phyloP scores from a whole-genome alignment of 2,888 invertebrate genomes.

The Meiosimyza decipiens region DNA sequence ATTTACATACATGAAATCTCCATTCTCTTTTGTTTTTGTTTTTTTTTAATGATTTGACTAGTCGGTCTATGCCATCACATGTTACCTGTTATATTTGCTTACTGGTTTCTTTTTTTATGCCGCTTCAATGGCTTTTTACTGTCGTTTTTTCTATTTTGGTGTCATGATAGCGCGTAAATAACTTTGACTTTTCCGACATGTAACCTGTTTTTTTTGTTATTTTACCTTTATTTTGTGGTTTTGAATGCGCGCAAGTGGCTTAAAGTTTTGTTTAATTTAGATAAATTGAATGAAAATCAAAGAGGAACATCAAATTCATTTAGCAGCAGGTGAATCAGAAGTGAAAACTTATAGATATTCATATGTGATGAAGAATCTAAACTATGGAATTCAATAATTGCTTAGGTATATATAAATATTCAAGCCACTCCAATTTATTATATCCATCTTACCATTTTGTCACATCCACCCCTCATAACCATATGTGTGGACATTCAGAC shows the following conservation, averaged over 20 bases:
- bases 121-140: neutral
- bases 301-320: neutral
- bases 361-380: no score
- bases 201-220: neutral
- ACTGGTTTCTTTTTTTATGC: neutral
- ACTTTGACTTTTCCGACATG: neutral
- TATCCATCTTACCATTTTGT: no score
- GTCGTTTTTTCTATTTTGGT: neutral
- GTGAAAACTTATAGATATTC: neutral
- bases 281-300: neutral
- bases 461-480: no score
- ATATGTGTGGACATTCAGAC: no score
- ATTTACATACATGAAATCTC: constrained; percentile 6
- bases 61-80: constrained; percentile 2
- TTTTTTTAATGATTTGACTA: constrained; percentile 11
- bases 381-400: no score
- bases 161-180: neutral
- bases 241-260: neutral
- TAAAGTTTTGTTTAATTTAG: neutral
- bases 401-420: no score
- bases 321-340: neutral
- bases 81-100: neutral
- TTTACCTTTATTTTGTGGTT: neutral
- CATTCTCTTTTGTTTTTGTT: constrained; percentile 17
- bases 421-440: no score